phyloP scores from a whole-genome alignment of 2,888 invertebrate species.

The Girardia tigrina region DNA sequence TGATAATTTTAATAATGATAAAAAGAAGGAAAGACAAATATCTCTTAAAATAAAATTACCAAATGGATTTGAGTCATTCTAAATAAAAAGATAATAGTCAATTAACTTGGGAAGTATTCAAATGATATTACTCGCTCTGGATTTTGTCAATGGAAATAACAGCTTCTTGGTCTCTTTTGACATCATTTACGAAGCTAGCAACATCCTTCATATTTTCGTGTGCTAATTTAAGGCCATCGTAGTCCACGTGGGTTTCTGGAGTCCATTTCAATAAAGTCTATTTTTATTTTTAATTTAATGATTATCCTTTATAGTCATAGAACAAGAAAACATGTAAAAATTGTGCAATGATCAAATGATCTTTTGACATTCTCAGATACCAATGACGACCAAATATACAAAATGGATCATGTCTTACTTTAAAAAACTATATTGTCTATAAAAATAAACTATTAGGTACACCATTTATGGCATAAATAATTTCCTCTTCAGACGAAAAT shows the following conservation, averaged over 20 bases:
- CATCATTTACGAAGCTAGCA: conserved; percentile 76
- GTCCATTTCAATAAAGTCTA: conserved; percentile 28
- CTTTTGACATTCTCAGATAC: no score
- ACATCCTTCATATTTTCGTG: conserved; percentile 34
- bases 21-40: background rate
- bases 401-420: no score
- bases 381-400: no score
- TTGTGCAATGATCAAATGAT: no score
- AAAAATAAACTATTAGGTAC: no score
- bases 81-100: background rate
- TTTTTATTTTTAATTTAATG: background rate
- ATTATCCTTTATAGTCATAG: no score
- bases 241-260: background rate
- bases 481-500: no score
- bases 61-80: conserved; percentile 13
- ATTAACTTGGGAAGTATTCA: background rate
- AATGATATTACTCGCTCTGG: conserved; percentile 55
- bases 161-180: conserved; percentile 85
- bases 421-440: no score
- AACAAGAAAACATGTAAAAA: no score
- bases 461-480: no score
- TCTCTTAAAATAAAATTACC: background rate
- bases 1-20: no score
- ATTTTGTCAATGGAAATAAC: conserved; percentile 75
- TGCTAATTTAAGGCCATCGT: conserved; percentile 27